phyloP scores from a whole-genome alignment of 2,113 vertebrate species.

The Pseudopipra pipra region DNA sequence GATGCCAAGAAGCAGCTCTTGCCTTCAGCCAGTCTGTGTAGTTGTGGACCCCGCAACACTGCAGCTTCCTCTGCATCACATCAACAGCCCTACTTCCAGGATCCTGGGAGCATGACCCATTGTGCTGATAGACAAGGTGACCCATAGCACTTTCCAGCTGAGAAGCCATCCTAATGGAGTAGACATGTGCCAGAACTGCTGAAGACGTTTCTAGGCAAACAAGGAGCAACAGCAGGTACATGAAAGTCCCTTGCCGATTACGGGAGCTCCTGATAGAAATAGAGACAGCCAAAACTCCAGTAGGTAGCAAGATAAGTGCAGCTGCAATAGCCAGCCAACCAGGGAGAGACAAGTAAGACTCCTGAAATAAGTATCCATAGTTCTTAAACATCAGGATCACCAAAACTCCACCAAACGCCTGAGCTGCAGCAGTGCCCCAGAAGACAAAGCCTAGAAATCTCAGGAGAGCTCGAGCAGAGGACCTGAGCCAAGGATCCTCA shows the following conservation, averaged over 20 bases:
- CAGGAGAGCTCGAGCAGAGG: background rate
- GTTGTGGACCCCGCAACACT: slow-evolving; percentile 23
- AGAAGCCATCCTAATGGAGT: background rate
- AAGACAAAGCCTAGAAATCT: background rate
- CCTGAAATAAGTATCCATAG: slow-evolving; percentile 21
- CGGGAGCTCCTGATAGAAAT: background rate
- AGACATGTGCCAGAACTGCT: background rate
- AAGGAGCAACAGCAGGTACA: slow-evolving; percentile 53
- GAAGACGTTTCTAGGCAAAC: slow-evolving; percentile 48
- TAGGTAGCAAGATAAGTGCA: background rate
- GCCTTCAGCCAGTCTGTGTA: slow-evolving; percentile 13
- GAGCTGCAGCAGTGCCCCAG: background rate
- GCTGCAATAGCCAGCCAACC: slow-evolving; percentile 12
- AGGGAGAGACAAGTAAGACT: background rate
- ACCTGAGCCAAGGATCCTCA: background rate
- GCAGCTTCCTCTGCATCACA: background rate
- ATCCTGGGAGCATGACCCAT: background rate
- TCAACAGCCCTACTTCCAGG: background rate
- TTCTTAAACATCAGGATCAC: background rate
- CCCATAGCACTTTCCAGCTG: background rate
- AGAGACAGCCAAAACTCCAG: slow-evolving; percentile 6
- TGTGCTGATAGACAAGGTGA: background rate
- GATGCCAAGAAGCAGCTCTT: background rate
- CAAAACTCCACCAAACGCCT: background rate
- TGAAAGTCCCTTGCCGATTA: background rate